Conservation (phyloP, 2,113 vertebrate genomes). For the Nycticryphes semicollaris region DNA sequence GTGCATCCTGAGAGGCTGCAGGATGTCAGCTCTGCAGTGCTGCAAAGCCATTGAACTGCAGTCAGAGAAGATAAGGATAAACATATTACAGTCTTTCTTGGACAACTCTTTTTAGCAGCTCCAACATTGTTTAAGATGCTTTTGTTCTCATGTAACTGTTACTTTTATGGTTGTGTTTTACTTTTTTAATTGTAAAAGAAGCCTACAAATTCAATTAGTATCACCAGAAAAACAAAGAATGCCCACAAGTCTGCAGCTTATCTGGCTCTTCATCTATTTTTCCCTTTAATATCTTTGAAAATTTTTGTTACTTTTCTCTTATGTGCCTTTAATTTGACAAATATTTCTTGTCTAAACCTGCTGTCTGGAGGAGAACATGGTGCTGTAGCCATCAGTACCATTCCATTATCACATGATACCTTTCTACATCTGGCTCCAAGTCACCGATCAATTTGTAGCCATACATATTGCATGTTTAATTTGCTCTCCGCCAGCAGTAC, state of each 20-base stretch:
- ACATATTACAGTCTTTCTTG: background rate
- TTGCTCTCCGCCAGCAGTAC: background rate
- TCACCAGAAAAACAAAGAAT: background rate
- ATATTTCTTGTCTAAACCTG: conserved; percentile 6
- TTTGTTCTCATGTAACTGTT: background rate
- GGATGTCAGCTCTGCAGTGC: background rate
- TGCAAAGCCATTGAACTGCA: background rate
- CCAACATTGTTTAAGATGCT: background rate
- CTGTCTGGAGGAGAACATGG: background rate
- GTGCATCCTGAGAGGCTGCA: background rate
- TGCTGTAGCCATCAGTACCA: background rate
- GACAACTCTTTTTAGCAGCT: background rate
- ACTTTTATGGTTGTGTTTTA: background rate
- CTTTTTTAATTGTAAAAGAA: background rate
- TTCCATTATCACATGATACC: background rate
- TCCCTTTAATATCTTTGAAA: background rate
- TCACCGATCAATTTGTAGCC: background rate
- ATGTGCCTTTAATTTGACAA: background rate
- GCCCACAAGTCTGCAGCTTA: background rate
- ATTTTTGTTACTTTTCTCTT: background rate
- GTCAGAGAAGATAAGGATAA: background rate
- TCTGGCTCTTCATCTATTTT: background rate
- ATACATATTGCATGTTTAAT: background rate
- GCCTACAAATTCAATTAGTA: background rate
- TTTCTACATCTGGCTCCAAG: background rate